These are phyloP conservation scores for Drosophila ironensis DNA, from an alignment of 1,140 invertebrate species.

Conservation along the genomic window DNA sequence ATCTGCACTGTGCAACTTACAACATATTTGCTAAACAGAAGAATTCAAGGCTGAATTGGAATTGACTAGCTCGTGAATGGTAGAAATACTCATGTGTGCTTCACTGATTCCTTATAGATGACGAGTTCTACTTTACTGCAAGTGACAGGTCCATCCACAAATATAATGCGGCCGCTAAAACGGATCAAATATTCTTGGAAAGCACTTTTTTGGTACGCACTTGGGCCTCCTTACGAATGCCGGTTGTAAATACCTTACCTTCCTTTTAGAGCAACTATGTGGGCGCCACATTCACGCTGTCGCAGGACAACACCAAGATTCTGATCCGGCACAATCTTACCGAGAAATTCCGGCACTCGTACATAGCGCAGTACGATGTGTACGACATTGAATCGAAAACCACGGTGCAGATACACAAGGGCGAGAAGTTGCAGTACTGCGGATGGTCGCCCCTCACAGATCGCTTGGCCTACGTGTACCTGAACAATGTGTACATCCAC, in stretches of 20 bases:
- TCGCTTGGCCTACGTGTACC: slow-evolving; percentile 88
- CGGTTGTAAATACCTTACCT: too few species aligned
- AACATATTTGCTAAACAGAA: too few species aligned
- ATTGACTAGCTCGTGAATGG: neutral
- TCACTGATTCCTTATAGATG: too few species aligned
- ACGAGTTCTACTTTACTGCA: slow-evolving; percentile 82
- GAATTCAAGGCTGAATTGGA: too few species aligned
- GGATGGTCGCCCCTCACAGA: slow-evolving; percentile 89
- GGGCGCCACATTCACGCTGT: slow-evolving; percentile 57
- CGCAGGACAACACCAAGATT: slow-evolving; percentile 69
- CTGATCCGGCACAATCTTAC: slow-evolving; percentile 68
- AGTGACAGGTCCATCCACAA: slow-evolving; percentile 82
- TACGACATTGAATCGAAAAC: slow-evolving; percentile 74
- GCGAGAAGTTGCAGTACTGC: slow-evolving; percentile 85
- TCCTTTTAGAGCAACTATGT: slow-evolving; percentile 54
- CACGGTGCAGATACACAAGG: slow-evolving; percentile 81
- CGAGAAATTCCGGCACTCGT: slow-evolving; percentile 70
- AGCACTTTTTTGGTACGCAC: slow-evolving; percentile 82
- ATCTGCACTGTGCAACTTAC: too few species aligned
- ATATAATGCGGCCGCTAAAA: slow-evolving; percentile 82
- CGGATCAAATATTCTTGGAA: slow-evolving; percentile 67
- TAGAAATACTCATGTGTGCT: neutral
- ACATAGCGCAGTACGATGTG: slow-evolving; percentile 75
- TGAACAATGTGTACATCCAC: slow-evolving; percentile 88
- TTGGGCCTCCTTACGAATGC: neutral